Percentiles rank a stretch among this genome's conserved stretches.
Conservation (phyloP, 1,140 invertebrate genomes). For the Yoshiicerus persimilis region DNA sequence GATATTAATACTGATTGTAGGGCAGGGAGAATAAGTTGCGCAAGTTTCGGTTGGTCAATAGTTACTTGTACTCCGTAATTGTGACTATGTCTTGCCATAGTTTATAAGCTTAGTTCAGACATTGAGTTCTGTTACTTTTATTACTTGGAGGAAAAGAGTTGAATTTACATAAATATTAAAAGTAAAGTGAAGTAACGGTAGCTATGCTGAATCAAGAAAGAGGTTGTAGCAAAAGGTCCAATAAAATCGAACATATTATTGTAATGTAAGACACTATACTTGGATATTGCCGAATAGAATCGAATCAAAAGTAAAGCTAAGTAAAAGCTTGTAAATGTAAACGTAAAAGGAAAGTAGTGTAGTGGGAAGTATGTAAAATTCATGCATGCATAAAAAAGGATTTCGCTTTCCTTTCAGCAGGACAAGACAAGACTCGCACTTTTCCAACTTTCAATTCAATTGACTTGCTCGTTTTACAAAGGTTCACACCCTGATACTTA, state of each 20-base stretch:
- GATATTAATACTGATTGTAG: neutral
- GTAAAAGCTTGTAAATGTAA: constrained; percentile 6
- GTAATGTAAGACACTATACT: neutral
- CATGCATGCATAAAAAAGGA: constrained; percentile 10
- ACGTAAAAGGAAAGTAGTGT: constrained; percentile 19
- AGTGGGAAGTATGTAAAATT: neutral
- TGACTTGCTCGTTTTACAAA: neutral
- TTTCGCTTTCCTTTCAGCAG: neutral
- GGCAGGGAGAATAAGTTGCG: neutral
- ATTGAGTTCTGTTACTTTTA: too few species aligned
- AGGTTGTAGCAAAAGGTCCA: neutral
- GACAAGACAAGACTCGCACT: neutral
- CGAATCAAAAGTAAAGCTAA: constrained; percentile 1
- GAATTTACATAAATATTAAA: neutral
- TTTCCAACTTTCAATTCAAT: neutral
- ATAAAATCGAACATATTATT: neutral
- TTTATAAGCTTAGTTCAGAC: too few species aligned
- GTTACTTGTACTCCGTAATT: neutral
- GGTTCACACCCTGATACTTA: neutral
- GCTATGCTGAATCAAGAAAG: neutral
- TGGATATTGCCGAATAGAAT: neutral
- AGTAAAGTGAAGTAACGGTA: neutral
- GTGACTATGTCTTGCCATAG: too few species aligned
- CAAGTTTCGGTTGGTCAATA: neutral
- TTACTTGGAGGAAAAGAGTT: neutral